A percentile compares a stretch with the other conserved stretches of the same genome.
Evolutionary conservation across 1,140 invertebrate genomes (phyloP).

Genomic region (Ips typographus): DNA sequence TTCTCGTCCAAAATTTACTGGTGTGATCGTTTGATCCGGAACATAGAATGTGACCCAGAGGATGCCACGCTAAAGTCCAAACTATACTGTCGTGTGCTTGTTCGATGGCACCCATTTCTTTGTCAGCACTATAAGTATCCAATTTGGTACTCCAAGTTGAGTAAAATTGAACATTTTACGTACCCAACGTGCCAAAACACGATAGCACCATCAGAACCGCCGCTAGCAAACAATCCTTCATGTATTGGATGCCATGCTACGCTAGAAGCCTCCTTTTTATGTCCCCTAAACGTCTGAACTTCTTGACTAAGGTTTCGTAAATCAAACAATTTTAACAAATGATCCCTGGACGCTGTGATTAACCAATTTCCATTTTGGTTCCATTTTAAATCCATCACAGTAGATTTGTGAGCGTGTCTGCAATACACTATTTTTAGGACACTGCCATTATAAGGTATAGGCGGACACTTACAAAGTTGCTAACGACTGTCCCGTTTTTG

Average conservation of each 20-base stretch:
- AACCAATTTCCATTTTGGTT: slow-evolving; percentile 99
- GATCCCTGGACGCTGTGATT: slow-evolving; percentile 96
- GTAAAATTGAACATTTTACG: slow-evolving; percentile 35
- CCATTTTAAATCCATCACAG: slow-evolving; percentile 99
- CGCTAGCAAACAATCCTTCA: slow-evolving; percentile 93
- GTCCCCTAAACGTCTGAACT: slow-evolving; percentile 94
- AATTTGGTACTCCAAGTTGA: background rate
- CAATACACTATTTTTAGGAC: background rate
- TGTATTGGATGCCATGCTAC: slow-evolving; percentile 98
- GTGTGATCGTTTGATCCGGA: slow-evolving; percentile 98
- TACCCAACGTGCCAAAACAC: slow-evolving; percentile 98
- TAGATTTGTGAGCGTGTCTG: slow-evolving; percentile 97
- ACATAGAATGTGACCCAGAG: slow-evolving; percentile 96
- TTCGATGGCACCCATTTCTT: slow-evolving; percentile 97
- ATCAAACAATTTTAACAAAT: slow-evolving; percentile 97
- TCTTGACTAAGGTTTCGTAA: slow-evolving; percentile 92
- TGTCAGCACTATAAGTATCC: slow-evolving; percentile 73
- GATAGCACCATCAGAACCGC: slow-evolving; percentile 96
- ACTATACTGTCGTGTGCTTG: slow-evolving; percentile 99
- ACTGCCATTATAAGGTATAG: background rate
- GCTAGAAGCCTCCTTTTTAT: slow-evolving; percentile 98
- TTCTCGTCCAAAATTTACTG: slow-evolving; percentile 98
- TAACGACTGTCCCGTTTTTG: slow-evolving; percentile 86
- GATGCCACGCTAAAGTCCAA: slow-evolving; percentile 99
- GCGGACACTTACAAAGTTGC: slow-evolving; percentile 68